Evolutionary conservation across 2,113 vertebrate genomes (phyloP), one percentile per base, ranked within the genome.

Genomic region (Meleagris gallopavo): DNA sequence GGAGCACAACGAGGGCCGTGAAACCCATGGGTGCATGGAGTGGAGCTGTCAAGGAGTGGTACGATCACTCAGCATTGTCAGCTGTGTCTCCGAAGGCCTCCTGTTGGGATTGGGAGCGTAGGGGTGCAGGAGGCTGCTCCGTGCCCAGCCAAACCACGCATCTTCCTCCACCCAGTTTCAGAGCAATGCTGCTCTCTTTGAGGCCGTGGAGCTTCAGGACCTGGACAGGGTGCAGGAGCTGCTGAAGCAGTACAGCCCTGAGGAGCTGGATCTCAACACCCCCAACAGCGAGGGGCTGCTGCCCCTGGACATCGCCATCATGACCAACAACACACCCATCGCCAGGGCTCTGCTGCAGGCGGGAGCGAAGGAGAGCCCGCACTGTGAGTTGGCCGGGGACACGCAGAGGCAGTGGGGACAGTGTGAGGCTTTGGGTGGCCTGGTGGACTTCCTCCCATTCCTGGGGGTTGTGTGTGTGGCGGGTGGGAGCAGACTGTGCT

Each of bases 321-420:
- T 99, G 98, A 99, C 99, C 95, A 99, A 99, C 97, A 99, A 99
- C 1, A 97, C 98, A 38, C 99, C 99, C 70, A 98, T 99, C 27
- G 99, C 99, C 79, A 98, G 98, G 96, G 97, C 98, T 45, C 96
- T 99, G 70, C 98, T 99, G 82, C 97, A 97, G 69, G 98, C 98
- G 0, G 99, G 99, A 46, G 98, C 98, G 5, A 99, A 98, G 94
- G 99, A 99, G 96, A 99, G 99, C 81, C 99, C 99, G 1, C 98
- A 99, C 97, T 99, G 98, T 99, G 96, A 99, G 99, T 98, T 55
- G 36, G 14, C 19, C 13, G 7, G 38, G 21, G 11, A 29, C 38
- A 17, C 27, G 19, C 8, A 61, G 43, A 46, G 34, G 22, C 43
- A 27, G 41, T 19, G 24, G 8, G 30, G 32, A 27, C 6, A 24